Evolutionary conservation across 1,140 invertebrate genomes (phyloP).

Genomic region (Drosophila quadrilineata): DNA sequence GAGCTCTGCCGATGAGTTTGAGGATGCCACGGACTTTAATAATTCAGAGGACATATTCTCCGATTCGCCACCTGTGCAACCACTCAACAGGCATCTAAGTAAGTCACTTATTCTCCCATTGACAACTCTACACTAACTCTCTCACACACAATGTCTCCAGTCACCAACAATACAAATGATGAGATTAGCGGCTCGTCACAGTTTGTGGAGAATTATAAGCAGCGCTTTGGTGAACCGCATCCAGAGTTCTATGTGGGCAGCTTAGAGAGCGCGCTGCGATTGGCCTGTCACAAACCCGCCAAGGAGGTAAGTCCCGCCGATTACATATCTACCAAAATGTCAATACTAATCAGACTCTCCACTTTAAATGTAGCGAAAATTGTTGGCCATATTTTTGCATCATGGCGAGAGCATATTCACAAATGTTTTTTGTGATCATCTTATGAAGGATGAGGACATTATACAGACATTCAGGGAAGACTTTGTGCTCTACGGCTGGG

Average conservation of each 20-base stretch:
- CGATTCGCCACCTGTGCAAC: slow-evolving; percentile 87
- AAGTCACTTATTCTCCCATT: slow-evolving; percentile 71
- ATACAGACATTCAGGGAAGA: slow-evolving; percentile 92
- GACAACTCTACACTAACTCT: neutral
- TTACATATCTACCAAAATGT: neutral
- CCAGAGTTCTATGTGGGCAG: slow-evolving; percentile 95
- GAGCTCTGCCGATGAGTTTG: slow-evolving; percentile 92
- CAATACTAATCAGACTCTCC: neutral
- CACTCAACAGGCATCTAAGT: slow-evolving; percentile 90
- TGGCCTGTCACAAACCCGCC: slow-evolving; percentile 91
- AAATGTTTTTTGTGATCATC: slow-evolving; percentile 97
- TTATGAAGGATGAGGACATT: slow-evolving; percentile 94
- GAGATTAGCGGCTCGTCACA: slow-evolving; percentile 92
- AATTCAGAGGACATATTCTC: slow-evolving; percentile 94
- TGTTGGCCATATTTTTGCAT: slow-evolving; percentile 96
- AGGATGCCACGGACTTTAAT: slow-evolving; percentile 91
- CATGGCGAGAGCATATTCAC: slow-evolving; percentile 95
- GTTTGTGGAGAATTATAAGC: slow-evolving; percentile 92
- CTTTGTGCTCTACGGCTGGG: slow-evolving; percentile 97
- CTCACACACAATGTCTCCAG: slow-evolving; percentile 83
- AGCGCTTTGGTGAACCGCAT: slow-evolving; percentile 90
- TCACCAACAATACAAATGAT: slow-evolving; percentile 92
- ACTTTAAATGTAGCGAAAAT: slow-evolving; percentile 89
- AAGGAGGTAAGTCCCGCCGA: slow-evolving; percentile 90
- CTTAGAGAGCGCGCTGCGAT: slow-evolving; percentile 93